Conservation (phyloP, 35 echinoderm and acorn worm species). For the Diadema setosum region DNA sequence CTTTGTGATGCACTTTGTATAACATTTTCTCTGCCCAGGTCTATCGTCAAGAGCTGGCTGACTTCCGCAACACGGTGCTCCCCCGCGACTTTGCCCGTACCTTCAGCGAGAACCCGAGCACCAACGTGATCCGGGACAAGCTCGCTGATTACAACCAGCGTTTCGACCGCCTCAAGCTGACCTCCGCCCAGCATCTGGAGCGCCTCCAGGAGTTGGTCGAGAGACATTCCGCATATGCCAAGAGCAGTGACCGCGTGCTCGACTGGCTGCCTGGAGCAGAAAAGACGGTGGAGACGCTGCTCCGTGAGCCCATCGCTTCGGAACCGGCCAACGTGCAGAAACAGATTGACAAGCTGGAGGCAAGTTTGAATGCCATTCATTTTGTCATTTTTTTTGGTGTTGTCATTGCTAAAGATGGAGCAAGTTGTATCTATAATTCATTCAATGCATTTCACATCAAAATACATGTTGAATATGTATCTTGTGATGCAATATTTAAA, state of each 20-base stretch:
- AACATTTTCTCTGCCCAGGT: slow-evolving; percentile 1
- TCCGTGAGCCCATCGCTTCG: slow-evolving; percentile 57
- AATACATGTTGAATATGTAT: no score
- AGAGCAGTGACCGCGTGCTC: slow-evolving; percentile 30
- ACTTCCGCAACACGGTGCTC: slow-evolving; percentile 63
- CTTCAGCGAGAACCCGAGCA: slow-evolving; percentile 81
- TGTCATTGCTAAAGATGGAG: no score
- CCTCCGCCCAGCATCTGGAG: slow-evolving; percentile 46
- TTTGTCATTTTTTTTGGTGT: no score
- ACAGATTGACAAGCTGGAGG: slow-evolving; percentile 87
- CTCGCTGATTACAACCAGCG: slow-evolving; percentile 49
- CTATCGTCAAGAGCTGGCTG: slow-evolving; percentile 57
- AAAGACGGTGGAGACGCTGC: slow-evolving; percentile 40
- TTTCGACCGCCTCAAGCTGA: slow-evolving; percentile 53
- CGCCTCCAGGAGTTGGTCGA: slow-evolving; percentile 52
- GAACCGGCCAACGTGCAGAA: slow-evolving; percentile 70
- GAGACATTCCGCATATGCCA: slow-evolving; percentile 43
- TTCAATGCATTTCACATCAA: no score
- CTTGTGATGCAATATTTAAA: no score
- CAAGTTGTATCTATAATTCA: no score
- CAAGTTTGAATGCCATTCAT: neutral
- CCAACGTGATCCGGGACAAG: slow-evolving; percentile 53
- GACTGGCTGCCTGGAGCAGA: slow-evolving; percentile 83
- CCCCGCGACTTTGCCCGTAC: slow-evolving; percentile 55
- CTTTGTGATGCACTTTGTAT: neutral